A percentile compares a stretch with the other conserved stretches of the same genome.
Evolutionary conservation across 1,140 invertebrate species (phyloP).

Genomic region (Diuraphis noxia): DNA sequence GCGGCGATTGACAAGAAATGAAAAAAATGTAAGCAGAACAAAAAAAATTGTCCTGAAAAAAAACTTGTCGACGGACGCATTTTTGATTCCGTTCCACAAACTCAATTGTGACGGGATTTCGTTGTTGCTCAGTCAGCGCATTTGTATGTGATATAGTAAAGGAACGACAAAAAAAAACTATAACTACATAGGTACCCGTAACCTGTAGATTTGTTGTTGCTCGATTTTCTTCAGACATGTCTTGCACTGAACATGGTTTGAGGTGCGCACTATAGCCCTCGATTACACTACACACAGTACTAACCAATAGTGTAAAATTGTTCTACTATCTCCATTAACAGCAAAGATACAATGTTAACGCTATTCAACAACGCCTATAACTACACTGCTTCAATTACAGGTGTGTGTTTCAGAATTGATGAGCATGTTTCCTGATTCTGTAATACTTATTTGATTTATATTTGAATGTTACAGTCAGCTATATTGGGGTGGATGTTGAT

Average conservation of each 20-base stretch:
- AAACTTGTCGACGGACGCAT: background rate
- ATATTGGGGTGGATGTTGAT: slow-evolving; percentile 25
- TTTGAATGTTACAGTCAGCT: slow-evolving; percentile 11
- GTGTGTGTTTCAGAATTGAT: background rate
- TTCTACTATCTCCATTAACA: background rate
- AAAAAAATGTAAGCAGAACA: background rate
- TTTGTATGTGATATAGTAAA: background rate
- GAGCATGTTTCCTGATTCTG: background rate
- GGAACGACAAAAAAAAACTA: background rate
- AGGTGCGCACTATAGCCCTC: background rate
- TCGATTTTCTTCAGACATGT: background rate
- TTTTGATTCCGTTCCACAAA: background rate
- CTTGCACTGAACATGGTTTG: too few relatives aligned
- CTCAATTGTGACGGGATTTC: background rate
- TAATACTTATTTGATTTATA: background rate
- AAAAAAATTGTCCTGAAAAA: background rate
- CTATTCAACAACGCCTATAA: slow-evolving; percentile 1
- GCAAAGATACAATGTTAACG: background rate
- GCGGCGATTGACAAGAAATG: background rate
- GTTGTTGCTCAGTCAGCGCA: slow-evolving; percentile 9
- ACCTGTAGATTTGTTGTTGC: background rate
- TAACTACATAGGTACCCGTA: background rate
- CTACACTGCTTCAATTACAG: background rate
- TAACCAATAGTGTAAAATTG: background rate
- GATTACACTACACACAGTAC: too few relatives aligned